phyloP scores from a whole-genome alignment of 2,888 invertebrate species.

The Oligia latruncula region DNA sequence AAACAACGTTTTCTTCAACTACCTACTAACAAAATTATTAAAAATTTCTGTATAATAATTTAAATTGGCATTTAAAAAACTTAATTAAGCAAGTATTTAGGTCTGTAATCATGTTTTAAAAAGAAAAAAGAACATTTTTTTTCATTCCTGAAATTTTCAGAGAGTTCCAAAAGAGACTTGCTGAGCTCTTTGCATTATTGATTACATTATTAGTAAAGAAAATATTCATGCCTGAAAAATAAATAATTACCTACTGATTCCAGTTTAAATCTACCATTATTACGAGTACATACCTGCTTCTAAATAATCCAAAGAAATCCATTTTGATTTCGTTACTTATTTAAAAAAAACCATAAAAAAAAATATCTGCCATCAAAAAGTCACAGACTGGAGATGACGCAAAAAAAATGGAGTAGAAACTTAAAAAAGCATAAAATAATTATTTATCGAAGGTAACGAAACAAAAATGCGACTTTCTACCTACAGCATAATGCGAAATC shows the following conservation, averaged over 20 bases:
- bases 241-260: not conserved
- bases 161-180: not conserved
- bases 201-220: not conserved
- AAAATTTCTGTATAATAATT: not conserved
- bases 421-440: constrained; percentile 10
- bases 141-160: too few relatives aligned
- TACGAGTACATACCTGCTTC: constrained; percentile 21
- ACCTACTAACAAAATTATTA: not conserved
- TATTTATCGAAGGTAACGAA: constrained; percentile 30
- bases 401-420: constrained; percentile 2
- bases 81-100: not conserved
- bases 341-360: not conserved
- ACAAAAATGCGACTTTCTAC: constrained; percentile 21
- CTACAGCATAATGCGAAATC: constrained; percentile 47
- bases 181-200: not conserved
- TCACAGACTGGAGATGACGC: not conserved
- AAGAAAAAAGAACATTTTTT: not conserved
- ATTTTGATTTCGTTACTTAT: constrained; percentile 1
- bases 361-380: not conserved
- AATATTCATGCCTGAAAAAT: not conserved
- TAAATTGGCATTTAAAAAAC: not conserved
- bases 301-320: constrained; percentile 24
- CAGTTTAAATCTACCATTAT: not conserved
- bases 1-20: not conserved
- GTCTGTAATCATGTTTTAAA: too few relatives aligned